These are phyloP conservation scores for Acanthiza pusilla DNA, from an alignment of 2,797 vertebrate genomes.

Conservation along the genomic window DNA sequence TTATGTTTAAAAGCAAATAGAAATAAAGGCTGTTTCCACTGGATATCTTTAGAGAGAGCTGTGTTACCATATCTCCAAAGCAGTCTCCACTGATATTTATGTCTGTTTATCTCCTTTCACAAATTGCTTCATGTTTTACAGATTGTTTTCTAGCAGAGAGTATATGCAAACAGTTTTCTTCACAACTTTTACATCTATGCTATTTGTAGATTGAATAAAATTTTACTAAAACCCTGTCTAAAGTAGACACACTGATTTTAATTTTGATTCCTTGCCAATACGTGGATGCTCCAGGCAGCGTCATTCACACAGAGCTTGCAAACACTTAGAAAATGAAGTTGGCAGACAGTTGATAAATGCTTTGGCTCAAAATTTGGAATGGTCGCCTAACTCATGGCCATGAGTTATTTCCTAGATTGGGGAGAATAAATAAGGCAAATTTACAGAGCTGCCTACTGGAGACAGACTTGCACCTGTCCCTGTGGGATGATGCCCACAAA, in stretches of 20 bases:
- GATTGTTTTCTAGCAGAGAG: not conserved
- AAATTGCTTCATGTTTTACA: not conserved
- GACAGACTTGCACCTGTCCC: constrained; percentile 3
- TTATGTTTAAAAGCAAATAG: not conserved
- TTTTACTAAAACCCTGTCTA: not conserved
- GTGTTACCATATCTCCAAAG: not conserved
- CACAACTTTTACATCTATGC: not conserved
- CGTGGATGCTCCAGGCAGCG: not conserved
- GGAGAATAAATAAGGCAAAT: constrained; percentile 46
- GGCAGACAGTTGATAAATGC: not conserved
- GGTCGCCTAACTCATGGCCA: not conserved
- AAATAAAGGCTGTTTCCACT: not conserved
- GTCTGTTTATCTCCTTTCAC: not conserved
- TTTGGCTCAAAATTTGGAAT: constrained; percentile 4
- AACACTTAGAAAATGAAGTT: constrained; percentile 6
- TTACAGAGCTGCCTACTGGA: constrained; percentile 2
- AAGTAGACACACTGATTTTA: not conserved
- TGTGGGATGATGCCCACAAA: constrained; percentile 44
- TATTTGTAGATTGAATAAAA: not conserved
- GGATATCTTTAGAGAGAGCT: not conserved
- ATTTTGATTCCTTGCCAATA: not conserved
- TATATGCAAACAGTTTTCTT: not conserved
- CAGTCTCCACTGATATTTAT: not conserved
- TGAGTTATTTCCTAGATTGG: constrained; percentile 30
- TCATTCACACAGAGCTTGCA: not conserved